These are phyloP conservation scores for Plebejus argus DNA, from an alignment of 2,888 invertebrate genomes.

Conservation along the genomic window DNA sequence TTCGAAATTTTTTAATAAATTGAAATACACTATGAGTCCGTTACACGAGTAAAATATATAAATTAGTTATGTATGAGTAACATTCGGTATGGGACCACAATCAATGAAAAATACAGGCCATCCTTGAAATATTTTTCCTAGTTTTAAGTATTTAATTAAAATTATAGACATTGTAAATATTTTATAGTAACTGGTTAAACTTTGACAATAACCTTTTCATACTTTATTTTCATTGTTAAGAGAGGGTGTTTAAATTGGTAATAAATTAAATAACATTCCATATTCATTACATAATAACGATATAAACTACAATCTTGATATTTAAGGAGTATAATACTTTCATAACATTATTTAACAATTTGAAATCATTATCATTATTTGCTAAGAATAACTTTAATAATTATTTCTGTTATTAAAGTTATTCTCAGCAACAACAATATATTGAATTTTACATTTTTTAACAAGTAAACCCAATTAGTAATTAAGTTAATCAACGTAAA, in stretches of 20 bases:
- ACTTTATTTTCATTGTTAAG: neutral
- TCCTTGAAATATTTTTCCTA: neutral
- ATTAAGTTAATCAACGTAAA: neutral
- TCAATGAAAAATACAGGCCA: neutral
- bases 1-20: too few species aligned
- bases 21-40: neutral
- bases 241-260: too few species aligned
- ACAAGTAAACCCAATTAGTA: neutral
- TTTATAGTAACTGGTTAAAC: conserved; percentile 1
- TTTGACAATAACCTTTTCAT: conserved; percentile 2
- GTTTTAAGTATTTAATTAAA: neutral
- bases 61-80: neutral
- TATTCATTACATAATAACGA: too few species aligned
- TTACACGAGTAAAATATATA: neutral
- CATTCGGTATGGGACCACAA: conserved; percentile 16
- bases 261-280: too few species aligned
- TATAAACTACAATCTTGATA: neutral
- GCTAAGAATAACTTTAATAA: neutral
- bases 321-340: neutral
- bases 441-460: too few species aligned
- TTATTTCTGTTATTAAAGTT: too few species aligned
- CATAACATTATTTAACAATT: neutral
- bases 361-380: neutral
- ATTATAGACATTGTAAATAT: neutral
- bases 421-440: too few species aligned